phyloP scores from a whole-genome alignment of 2,113 vertebrate genomes.

The Rhinoderma darwinii region DNA sequence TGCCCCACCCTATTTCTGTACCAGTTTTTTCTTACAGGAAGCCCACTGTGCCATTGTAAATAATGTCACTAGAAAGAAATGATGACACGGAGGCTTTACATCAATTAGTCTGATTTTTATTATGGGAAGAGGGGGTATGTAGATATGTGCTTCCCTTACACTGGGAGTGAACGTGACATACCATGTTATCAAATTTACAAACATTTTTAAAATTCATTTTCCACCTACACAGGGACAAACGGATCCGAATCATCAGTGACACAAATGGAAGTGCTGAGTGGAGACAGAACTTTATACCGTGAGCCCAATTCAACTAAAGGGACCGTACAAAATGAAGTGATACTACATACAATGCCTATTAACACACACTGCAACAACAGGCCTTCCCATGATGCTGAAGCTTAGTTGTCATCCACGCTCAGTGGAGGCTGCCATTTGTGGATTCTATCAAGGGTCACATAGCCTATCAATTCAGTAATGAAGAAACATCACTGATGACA shows the following conservation, averaged over 20 bases:
- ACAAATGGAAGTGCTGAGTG: slow-evolving; percentile 28
- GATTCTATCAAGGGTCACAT: not conserved
- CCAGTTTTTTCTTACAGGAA: not conserved
- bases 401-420: not conserved
- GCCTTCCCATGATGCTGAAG: not conserved
- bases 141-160: slow-evolving; percentile 71
- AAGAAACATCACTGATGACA: not conserved
- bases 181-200: slow-evolving; percentile 68
- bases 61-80: not conserved
- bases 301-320: slow-evolving; percentile 30
- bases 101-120: slow-evolving; percentile 76
- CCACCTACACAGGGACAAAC: slow-evolving; percentile 64
- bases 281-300: slow-evolving; percentile 19
- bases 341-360: slow-evolving; percentile 54
- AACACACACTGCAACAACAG: slow-evolving; percentile 40
- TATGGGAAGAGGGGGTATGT: slow-evolving; percentile 64
- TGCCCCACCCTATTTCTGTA: not conserved
- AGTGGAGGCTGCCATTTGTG: not conserved
- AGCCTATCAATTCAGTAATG: not conserved
- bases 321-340: slow-evolving; percentile 11
- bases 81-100: not conserved
- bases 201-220: slow-evolving; percentile 41
- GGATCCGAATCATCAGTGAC: slow-evolving; percentile 61
- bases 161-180: slow-evolving; percentile 68
- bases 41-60: not conserved